Conservation (phyloP, 2,888 invertebrate species). For the Gymnosoma rotundatum region DNA sequence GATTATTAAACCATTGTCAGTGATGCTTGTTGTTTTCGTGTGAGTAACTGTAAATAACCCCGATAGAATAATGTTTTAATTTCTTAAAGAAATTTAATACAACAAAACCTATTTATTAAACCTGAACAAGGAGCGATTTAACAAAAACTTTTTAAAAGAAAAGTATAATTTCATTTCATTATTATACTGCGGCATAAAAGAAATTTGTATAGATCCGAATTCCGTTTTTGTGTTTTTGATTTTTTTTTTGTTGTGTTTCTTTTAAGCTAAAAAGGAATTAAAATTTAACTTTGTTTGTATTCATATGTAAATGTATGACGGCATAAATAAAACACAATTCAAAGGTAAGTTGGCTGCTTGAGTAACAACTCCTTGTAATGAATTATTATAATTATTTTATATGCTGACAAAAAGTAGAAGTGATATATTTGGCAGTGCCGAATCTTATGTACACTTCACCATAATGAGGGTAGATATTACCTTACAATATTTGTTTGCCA, state of each 20-base stretch:
- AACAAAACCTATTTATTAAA: slow-evolving; percentile 34
- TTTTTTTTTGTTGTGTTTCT: slow-evolving; percentile 3
- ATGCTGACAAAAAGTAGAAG: too few species aligned
- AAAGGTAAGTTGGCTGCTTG: slow-evolving; percentile 20
- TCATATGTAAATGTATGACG: neutral
- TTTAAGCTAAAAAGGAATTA: slow-evolving; percentile 46
- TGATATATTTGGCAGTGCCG: too few species aligned
- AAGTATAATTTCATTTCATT: slow-evolving; percentile 43
- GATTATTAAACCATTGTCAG: slow-evolving; percentile 55
- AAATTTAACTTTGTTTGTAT: slow-evolving; percentile 28
- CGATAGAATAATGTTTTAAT: slow-evolving; percentile 43
- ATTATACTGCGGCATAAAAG: slow-evolving; percentile 7
- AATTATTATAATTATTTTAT: slow-evolving; percentile 44
- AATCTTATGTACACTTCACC: too few species aligned
- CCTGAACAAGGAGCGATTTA: slow-evolving; percentile 22
- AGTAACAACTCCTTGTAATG: slow-evolving; percentile 17
- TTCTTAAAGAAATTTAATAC: slow-evolving; percentile 60
- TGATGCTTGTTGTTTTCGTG: neutral
- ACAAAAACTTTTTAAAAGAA: slow-evolving; percentile 34
- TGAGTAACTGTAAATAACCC: slow-evolving; percentile 23
- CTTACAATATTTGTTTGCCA: too few species aligned
- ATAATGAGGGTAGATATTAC: too few species aligned
- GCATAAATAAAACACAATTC: slow-evolving; percentile 28
- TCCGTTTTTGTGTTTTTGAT: neutral
- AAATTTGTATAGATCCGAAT: too few species aligned